Evolutionary conservation across 64 coral and sea anemone genomes (phyloP), one percentile per base, ranked within the genome.

Genomic region (Dendrophyllia cribrosa): DNA sequence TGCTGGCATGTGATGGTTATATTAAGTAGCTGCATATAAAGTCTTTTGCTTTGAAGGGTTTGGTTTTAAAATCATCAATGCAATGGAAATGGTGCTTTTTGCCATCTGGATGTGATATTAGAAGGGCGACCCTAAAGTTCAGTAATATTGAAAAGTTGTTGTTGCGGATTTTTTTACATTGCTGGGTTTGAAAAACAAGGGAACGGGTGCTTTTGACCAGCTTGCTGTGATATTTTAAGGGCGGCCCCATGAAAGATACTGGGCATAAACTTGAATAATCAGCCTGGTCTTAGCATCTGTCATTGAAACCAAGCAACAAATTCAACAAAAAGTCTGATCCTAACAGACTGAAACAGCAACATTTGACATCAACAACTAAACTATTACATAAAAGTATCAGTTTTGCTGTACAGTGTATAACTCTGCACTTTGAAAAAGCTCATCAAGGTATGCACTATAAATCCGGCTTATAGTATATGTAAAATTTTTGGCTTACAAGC

Each of bases 241-340:
- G 52, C 52, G 3, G 52, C 52, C 52, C 52, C 6, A 55, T 55
- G 52, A 55, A 55, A 55, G 52, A 55, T 55, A 55, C 52, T 90
- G 88, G 75, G 88, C 63, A 90, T 76, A 80, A 90, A 90, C 76
- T 82, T 90, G 11, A 90, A 90, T 82, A 90, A 90, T 90, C 76
- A 66, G 76, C 88, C 88, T 90, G 88, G 88, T 82, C 88, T 90
- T 90, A 90, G 88, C 88, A 90, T 90, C 76, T 90, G 88, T 90
- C 66, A 90, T 90, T 90, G 76, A 90, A 90, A 90, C 88, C 88
- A 90, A 9, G 4, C 25, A 53, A 53, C 4, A 53, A 53, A 53
- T 53, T 53, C 9, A 53, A 53, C 51, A 53, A 53, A 53, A 53
- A 53, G 51, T 53, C 72, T 76, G 74, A 47, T 76, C 74, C 45